Conservation (phyloP, 2,888 invertebrate genomes). For the Latrodectus elegans region DNA sequence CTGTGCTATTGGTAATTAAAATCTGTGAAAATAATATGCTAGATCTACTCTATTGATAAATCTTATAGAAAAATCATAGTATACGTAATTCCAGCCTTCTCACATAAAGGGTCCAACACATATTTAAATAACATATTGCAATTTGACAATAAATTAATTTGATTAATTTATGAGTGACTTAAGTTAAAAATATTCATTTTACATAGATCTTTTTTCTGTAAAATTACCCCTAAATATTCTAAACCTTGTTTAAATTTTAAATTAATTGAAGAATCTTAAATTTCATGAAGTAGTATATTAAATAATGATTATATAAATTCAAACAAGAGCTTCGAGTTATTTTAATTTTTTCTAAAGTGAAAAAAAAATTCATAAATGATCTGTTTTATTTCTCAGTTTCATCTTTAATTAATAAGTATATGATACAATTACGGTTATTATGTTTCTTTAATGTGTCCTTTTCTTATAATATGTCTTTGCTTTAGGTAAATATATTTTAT, state of each 20-base stretch:
- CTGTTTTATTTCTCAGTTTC: no score
- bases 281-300: not conserved
- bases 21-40: conserved; percentile 1
- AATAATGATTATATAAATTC: not conserved
- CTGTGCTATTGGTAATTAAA: not conserved
- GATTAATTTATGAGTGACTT: not conserved
- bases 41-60: not conserved
- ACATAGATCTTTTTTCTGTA: not conserved
- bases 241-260: not conserved
- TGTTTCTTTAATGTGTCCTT: no score
- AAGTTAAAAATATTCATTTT: not conserved
- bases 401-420: no score
- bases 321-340: conserved; percentile 1
- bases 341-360: not conserved
- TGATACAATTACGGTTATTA: no score
- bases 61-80: conserved; percentile 9
- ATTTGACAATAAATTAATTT: not conserved
- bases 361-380: no score
- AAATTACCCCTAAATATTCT: not conserved
- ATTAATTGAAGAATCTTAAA: not conserved
- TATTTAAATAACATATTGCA: conserved; percentile 6
- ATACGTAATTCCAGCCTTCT: conserved; percentile 54
- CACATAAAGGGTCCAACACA: conserved; percentile 50
- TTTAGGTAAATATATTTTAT: no score
- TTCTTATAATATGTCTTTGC: no score